Evolutionary conservation across 2,797 vertebrate species (phyloP), one percentile per base, ranked within the genome.

Genomic region (Oreochromis mossambicus): DNA sequence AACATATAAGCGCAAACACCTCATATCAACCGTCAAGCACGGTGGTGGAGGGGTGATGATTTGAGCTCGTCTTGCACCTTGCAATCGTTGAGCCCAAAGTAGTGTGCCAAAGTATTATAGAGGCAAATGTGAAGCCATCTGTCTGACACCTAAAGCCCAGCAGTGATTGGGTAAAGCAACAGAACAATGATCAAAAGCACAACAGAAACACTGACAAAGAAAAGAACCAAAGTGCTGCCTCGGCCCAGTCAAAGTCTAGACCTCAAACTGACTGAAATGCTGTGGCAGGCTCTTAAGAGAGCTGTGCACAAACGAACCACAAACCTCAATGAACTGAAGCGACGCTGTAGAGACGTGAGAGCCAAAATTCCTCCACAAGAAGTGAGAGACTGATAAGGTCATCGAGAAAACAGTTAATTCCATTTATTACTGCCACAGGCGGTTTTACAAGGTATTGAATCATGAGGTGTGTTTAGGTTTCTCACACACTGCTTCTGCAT

Each of bases 321-420:
- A 66, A 41, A 38, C 61, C 12, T 66, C 61, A 66, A 46, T 46
- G 21, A 70, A 46, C 21, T 43, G 38, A 43, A 70, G 66, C 13
- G 3, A 26, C 3, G 0, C 21, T 43, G 38, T 26, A 24, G 24
- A 43, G 38, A 43, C 1, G 3, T 1, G 3, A 3, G 21, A 17
- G 21, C 38, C 66, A 46, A 46, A 70, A 46, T 70, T 70, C 41
- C 41, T 70, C 21, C 66, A 17, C 5, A 70, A 46, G 21, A 43
- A 26, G 13, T 3, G 38, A 70, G 66, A 11, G 8, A 46, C 66
- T 17, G 41, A 46, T 24, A 46, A 70, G 9, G 14, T 17, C 14
- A 6, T 70, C 14, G 5, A 70, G 66, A 46, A 29, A 46, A 46
- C 8, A 0, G 41, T 73, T 73, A 73, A 26, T 1, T 29, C 15